Evolutionary conservation across 2,888 invertebrate species (phyloP), one percentile per base, ranked within the genome.

Genomic region (Dynastes tityus): DNA sequence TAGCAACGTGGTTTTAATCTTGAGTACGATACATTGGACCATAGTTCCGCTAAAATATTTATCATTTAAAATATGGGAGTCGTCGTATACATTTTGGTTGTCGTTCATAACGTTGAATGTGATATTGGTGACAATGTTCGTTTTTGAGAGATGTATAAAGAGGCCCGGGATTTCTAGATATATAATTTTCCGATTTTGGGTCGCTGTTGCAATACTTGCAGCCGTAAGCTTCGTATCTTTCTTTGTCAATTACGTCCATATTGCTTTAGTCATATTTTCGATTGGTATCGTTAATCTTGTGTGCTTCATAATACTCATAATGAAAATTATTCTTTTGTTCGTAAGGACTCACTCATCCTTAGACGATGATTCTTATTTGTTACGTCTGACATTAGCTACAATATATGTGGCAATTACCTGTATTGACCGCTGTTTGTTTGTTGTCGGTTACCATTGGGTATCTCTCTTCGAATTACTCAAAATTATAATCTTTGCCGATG

Each of bases 131-230:
- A 74, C 73, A 16, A n/a, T 61, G 40, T 74, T 74, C 22, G 61
- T 61, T 29, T 68, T 29, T 29, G 68, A 51, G 13, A 68, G 29
- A 51, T 68, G 29, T 40, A 49, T 68, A 68, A 51, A 49, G 4
- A 51, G 29, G 5, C 27, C 22, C 9, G 6, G 22, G 0, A 11
- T 68, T 40, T 58, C 27, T n/a, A 74, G 61, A 61, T 74, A 74
- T 45, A n/a, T 40, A 8, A 61, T 74, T 58, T 63, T 55, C 27
- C 73, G 73, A 2, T 74, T 74, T 45, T 74, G 73, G 73, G 13
- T 45, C 8, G n/a, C 45, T 5, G 61, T 63, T 5, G 73, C 61
- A 22, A 74, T 74, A 63, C n/a, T 61, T 1, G 29, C n/a, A 29
- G 16, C 16, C 27, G 9, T 61, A 49, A 61, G 55, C 2, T 74